Evolutionary conservation across 1,140 invertebrate species (phyloP).

Genomic region (Chymomyza costata): DNA sequence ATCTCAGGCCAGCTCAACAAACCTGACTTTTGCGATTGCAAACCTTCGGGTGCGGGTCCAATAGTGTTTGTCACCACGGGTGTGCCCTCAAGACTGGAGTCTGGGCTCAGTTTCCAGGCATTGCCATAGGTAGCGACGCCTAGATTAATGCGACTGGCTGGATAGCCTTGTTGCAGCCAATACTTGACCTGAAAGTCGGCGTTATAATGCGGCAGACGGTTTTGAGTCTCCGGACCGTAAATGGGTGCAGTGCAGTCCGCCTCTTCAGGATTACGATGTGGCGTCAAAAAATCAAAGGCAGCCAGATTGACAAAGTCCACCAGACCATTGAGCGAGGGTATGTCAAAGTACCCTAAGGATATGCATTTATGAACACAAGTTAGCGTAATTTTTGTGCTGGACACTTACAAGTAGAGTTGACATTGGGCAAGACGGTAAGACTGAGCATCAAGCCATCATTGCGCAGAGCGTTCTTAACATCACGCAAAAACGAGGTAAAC

Average conservation of each 20-base stretch:
- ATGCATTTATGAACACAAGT: background rate
- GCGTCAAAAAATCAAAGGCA: conserved; percentile 87
- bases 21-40: conserved; percentile 83
- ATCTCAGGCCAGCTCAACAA: conserved; percentile 88
- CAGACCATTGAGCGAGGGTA: conserved; percentile 81
- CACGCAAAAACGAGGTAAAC: conserved; percentile 83
- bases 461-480: conserved; percentile 82
- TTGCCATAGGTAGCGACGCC: conserved; percentile 89
- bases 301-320: conserved; percentile 89
- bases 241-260: conserved; percentile 84
- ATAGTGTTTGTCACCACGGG: conserved; percentile 83
- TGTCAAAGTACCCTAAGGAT: conserved; percentile 84
- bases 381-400: background rate
- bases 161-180: conserved; percentile 81
- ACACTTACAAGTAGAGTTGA: conserved; percentile 82
- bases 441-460: conserved; percentile 81
- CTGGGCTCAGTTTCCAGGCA: conserved; percentile 86
- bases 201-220: conserved; percentile 81
- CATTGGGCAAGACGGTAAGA: conserved; percentile 84
- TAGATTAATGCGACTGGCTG: conserved; percentile 85
- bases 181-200: conserved; percentile 79
- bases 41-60: conserved; percentile 79
- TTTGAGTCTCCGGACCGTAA: conserved; percentile 79
- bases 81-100: conserved; percentile 83
- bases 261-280: conserved; percentile 83